phyloP scores from a whole-genome alignment of 2,888 invertebrate species.

The Drosophila atroscutellata region DNA sequence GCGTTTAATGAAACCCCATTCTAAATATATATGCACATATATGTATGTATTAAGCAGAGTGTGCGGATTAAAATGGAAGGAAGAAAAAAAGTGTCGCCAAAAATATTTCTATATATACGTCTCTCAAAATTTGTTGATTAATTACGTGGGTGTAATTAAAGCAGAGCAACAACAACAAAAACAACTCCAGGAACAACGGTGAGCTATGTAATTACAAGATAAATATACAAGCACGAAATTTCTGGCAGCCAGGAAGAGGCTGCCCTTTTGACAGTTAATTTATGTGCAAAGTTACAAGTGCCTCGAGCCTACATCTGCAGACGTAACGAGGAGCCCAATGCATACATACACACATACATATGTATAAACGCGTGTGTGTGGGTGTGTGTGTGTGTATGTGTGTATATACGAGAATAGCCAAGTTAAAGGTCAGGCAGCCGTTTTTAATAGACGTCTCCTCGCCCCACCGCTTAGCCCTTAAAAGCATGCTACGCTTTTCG shows the following conservation, averaged over 20 bases:
- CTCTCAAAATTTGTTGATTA: conserved; percentile 62
- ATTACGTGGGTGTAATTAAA: conserved; percentile 73
- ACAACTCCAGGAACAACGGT: conserved; percentile 29
- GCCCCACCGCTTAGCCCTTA: conserved; percentile 8
- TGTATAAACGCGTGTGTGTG: not conserved
- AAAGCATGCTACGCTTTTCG: conserved; percentile 37
- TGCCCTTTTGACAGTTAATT: conserved; percentile 78
- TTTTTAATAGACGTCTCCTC: conserved; percentile 48
- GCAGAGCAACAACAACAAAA: conserved; percentile 26
- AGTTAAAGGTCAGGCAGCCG: conserved; percentile 57
- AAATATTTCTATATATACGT: conserved; percentile 1
- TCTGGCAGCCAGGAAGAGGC: conserved; percentile 32
- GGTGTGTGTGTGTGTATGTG: conserved; percentile 11
- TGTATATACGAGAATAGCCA: conserved; percentile 36
- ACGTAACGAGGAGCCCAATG: conserved; percentile 52
- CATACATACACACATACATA: conserved; percentile 6
- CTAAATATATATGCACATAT: not conserved
- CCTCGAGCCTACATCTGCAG: conserved; percentile 53
- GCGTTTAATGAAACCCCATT: not conserved
- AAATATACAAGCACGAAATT: conserved; percentile 62
- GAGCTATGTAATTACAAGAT: conserved; percentile 72
- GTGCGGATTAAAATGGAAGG: not conserved
- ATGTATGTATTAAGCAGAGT: not conserved
- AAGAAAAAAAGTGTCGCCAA: not conserved
- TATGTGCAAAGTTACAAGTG: conserved; percentile 79